Base-by-base conservation (phyloP, 2,113 vertebrate species). In the Agapornis roseicollis region DNA sequence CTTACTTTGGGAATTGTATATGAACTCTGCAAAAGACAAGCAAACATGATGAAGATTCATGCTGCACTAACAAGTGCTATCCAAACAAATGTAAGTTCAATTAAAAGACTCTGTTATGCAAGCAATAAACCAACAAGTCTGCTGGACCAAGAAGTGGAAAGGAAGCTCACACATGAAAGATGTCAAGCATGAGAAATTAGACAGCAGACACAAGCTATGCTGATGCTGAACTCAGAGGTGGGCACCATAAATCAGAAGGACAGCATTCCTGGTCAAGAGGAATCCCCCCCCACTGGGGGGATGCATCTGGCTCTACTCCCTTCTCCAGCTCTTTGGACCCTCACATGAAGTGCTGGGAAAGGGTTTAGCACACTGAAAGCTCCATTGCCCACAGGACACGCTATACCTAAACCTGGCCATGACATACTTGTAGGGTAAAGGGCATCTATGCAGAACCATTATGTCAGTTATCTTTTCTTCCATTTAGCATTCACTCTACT, bases 41-140 rank as follows among this genome's bases (percentile, higher is more conserved):
- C 10, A 3, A 92, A 89, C 37, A 58, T 65, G 85, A 89, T 53
- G 65, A 95, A 96, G 94, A 94, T 93, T 89, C 92, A 87, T 65
- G 44, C 47, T 2, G 4, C 69, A n/a, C 61, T 79, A 90, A 72
- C 94, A 87, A 85, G 56, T 56, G 90, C 80, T 92, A 96, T 78
- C 66, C 80, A 94, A 95, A 94, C 77, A 94, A 94, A 89, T 84
- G 84, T 91, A 96, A 93, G 96, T 90, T 92, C 61, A 94, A 95
- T 94, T 94, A 89, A 94, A 93, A 94, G 82, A 88, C 64, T 68
- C 64, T 68, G 76, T 88, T 86, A 77, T 56, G 68, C 29, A 85
- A 95, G 92, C 85, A 84, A 77, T 88, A 96, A 89, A 93, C 76
- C 72, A 81, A 79, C 85, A 64, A 84, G 44, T 19, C 39, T 53